Evolutionary conservation across 2,888 invertebrate genomes (phyloP).

Genomic region (Drosophila fungiperda): DNA sequence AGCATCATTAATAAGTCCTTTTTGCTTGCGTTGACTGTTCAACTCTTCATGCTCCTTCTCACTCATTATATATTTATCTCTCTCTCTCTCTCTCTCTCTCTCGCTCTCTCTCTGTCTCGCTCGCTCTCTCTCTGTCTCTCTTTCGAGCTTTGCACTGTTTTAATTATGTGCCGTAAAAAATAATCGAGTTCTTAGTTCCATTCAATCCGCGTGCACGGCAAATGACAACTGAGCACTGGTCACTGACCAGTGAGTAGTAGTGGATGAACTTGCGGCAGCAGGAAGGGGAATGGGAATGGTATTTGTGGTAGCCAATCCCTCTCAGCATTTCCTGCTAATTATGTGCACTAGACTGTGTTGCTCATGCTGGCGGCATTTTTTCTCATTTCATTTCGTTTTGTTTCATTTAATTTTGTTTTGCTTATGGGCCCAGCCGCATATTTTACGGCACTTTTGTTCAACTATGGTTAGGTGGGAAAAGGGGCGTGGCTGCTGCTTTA

Average conservation of each 20-base stretch:
- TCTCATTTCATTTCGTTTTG: constrained; percentile 52
- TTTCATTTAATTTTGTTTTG: constrained; percentile 47
- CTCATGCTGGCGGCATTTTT: constrained; percentile 54
- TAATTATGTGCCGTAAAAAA: constrained; percentile 72
- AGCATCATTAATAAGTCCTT: constrained; percentile 73
- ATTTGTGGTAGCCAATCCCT: constrained; percentile 24
- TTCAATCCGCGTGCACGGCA: constrained; percentile 62
- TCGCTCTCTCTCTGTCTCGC: neutral
- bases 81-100: neutral
- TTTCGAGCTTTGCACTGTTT: constrained; percentile 40
- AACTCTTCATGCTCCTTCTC: constrained; percentile 22
- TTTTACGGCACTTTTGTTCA: constrained; percentile 46
- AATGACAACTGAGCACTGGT: constrained; percentile 58
- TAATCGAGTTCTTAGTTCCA: constrained; percentile 72
- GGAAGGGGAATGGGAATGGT: neutral
- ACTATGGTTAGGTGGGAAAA: neutral
- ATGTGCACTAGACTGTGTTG: constrained; percentile 75
- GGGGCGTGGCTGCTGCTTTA: constrained; percentile 37
- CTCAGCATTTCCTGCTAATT: constrained; percentile 56
- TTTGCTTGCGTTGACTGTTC: constrained; percentile 61
- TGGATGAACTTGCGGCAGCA: neutral
- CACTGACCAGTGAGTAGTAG: constrained; percentile 58
- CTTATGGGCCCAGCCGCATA: constrained; percentile 24
- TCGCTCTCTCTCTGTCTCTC: neutral
- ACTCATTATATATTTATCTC: neutral